A percentile compares a stretch with the other conserved stretches of the same genome.
phyloP scores from a whole-genome alignment of 2,888 invertebrate genomes.

The Drosophila demipolita region DNA sequence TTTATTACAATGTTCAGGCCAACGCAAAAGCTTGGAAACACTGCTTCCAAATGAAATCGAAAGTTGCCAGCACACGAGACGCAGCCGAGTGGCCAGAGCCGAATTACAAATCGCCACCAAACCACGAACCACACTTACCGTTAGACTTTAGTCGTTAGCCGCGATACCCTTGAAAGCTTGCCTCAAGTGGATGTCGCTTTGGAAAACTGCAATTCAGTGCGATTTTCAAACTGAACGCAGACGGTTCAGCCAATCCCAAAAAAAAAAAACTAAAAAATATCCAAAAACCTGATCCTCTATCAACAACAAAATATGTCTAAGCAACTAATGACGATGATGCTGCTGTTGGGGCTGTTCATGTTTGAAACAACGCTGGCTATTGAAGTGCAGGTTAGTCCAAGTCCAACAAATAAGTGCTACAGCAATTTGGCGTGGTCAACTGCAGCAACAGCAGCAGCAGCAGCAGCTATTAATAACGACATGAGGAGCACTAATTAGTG shows the following conservation, averaged over 20 bases:
- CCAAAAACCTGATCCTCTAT: constrained; percentile 11
- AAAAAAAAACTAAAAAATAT: not conserved
- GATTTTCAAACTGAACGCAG: constrained; percentile 67
- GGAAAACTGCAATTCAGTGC: constrained; percentile 72
- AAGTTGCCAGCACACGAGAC: constrained; percentile 52
- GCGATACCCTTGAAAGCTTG: constrained; percentile 75
- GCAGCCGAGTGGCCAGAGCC: constrained; percentile 9
- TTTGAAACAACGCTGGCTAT: constrained; percentile 53
- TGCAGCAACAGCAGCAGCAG: not conserved
- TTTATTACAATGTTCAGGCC: constrained; percentile 20
- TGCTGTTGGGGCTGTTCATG: constrained; percentile 35
- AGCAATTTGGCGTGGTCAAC: constrained; percentile 17
- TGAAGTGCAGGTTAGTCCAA: constrained; percentile 77
- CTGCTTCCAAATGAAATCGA: constrained; percentile 62
- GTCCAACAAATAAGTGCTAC: constrained; percentile 32
- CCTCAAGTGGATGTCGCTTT: constrained; percentile 60
- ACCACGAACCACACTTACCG: constrained; percentile 41
- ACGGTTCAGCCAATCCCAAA: constrained; percentile 57
- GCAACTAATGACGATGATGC: constrained; percentile 23
- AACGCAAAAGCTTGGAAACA: constrained; percentile 52
- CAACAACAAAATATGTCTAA: constrained; percentile 21
- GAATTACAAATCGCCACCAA: constrained; percentile 8
- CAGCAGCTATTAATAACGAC: constrained; percentile 5
- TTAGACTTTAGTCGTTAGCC: constrained; percentile 34
- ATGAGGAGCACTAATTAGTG: constrained; percentile 37